Evolutionary conservation across 2,113 vertebrate genomes (phyloP).

Genomic region (Rhabdornis inornatus): DNA sequence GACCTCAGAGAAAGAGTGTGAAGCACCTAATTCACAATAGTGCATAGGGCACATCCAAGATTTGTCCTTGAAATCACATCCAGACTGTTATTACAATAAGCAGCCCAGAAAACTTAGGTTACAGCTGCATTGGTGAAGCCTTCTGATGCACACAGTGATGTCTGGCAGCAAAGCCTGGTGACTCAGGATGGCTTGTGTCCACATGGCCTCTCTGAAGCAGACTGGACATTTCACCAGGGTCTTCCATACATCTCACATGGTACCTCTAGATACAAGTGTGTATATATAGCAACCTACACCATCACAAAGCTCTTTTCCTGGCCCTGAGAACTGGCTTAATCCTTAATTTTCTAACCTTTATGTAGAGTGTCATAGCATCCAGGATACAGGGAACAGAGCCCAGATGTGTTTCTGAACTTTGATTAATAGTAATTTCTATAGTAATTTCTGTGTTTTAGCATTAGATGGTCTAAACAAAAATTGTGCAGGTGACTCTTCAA

Average conservation of each 20-base stretch:
- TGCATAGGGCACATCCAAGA: not conserved
- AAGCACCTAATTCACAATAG: not conserved
- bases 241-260: not conserved
- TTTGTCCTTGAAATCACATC: not conserved
- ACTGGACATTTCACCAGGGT: fast-evolving
- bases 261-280: not conserved
- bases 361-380: not conserved
- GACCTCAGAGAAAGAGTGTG: not conserved
- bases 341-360: not conserved
- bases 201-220: not conserved
- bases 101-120: not conserved
- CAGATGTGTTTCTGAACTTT: not conserved
- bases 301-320: not conserved
- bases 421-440: not conserved
- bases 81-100: not conserved
- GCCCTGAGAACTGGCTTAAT: not conserved
- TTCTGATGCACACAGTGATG: not conserved
- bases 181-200: not conserved
- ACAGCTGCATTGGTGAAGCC: not conserved
- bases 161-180: not conserved
- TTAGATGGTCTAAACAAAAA: not conserved
- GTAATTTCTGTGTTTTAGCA: not conserved
- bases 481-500: not conserved
- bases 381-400: not conserved
- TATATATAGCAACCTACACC: not conserved